Percentiles rank a stretch among this genome's conserved stretches.
Conservation (phyloP, 2,113 vertebrate genomes). For the Embiotoca jacksoni region DNA sequence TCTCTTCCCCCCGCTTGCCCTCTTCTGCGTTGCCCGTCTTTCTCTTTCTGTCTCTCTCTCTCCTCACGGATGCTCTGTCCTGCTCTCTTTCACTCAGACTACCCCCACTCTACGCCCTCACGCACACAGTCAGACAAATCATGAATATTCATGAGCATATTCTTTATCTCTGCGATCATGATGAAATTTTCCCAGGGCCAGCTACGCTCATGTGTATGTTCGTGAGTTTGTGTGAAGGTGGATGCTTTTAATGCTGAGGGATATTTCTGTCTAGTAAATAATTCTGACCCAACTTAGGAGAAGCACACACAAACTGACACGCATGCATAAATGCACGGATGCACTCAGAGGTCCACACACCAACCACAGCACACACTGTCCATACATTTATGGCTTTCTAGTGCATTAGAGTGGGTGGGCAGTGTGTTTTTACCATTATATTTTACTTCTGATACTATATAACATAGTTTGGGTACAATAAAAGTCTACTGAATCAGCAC, state of each 20-base stretch:
- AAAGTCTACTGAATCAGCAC: constrained; percentile 36
- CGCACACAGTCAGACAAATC: constrained; percentile 24
- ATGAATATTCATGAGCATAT: constrained; percentile 60
- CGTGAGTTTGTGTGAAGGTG: constrained; percentile 34
- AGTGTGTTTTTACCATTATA: constrained; percentile 23
- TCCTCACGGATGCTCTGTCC: not conserved
- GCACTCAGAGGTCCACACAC: not conserved
- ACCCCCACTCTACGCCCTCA: constrained; percentile 1
- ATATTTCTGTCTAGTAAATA: constrained; percentile 61
- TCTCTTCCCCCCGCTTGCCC: not conserved
- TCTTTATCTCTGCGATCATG: constrained; percentile 53
- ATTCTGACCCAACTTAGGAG: constrained; percentile 43
- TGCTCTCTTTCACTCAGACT: constrained; percentile 23
- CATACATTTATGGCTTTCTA: not conserved
- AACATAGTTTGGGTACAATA: constrained; percentile 12
- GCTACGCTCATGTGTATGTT: constrained; percentile 12
- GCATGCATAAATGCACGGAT: constrained; percentile 20
- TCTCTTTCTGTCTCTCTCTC: not conserved
- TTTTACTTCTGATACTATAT: constrained; percentile 11
- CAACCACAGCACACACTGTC: not conserved
- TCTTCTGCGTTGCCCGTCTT: constrained; percentile 1
- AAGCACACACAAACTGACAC: constrained; percentile 37
- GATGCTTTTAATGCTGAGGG: constrained; percentile 47
- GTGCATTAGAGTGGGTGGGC: not conserved
- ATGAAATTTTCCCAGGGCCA: constrained; percentile 56